These are phyloP conservation scores for Lymantria monacha DNA, from an alignment of 2,888 invertebrate species.

Conservation along the genomic window DNA sequence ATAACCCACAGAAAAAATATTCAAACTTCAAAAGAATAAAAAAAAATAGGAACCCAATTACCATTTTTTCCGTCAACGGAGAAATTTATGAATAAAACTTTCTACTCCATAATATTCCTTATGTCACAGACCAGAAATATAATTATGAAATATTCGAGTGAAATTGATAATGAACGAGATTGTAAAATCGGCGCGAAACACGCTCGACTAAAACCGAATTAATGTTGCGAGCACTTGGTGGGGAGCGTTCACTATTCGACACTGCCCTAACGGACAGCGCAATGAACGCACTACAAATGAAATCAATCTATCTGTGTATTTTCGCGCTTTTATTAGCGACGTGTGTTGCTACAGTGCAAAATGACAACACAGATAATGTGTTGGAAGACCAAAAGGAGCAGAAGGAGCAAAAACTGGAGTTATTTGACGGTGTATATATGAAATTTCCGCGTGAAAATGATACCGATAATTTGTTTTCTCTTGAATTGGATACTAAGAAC, in stretches of 20 bases:
- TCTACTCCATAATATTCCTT: background rate
- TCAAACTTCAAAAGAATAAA: background rate
- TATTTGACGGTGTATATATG: slow-evolving; percentile 61
- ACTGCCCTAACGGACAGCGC: slow-evolving; percentile 51
- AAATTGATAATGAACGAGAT: slow-evolving; percentile 23
- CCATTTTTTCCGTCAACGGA: slow-evolving; percentile 4
- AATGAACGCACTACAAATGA: slow-evolving; percentile 56
- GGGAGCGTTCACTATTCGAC: slow-evolving; percentile 38
- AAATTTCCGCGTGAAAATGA: slow-evolving; percentile 52
- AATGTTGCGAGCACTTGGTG: slow-evolving; percentile 33
- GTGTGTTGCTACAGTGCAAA: slow-evolving; percentile 34
- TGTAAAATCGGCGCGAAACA: slow-evolving; percentile 2
- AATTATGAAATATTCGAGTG: slow-evolving; percentile 17
- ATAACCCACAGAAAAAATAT: too few relatives aligned
- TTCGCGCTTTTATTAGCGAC: slow-evolving; percentile 31
- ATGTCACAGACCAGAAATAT: background rate
- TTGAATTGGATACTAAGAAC: slow-evolving; percentile 55
- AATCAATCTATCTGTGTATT: slow-evolving; percentile 28
- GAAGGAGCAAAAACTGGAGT: slow-evolving; percentile 46
- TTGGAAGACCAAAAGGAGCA: slow-evolving; percentile 10
- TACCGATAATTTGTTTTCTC: slow-evolving; percentile 52
- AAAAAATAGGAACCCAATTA: slow-evolving; percentile 11
- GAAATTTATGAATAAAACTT: background rate
- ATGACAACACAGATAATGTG: slow-evolving; percentile 12
- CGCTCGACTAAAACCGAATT: slow-evolving; percentile 12